phyloP scores from a whole-genome alignment of 2,113 vertebrate species.

The Corapipo altera region DNA sequence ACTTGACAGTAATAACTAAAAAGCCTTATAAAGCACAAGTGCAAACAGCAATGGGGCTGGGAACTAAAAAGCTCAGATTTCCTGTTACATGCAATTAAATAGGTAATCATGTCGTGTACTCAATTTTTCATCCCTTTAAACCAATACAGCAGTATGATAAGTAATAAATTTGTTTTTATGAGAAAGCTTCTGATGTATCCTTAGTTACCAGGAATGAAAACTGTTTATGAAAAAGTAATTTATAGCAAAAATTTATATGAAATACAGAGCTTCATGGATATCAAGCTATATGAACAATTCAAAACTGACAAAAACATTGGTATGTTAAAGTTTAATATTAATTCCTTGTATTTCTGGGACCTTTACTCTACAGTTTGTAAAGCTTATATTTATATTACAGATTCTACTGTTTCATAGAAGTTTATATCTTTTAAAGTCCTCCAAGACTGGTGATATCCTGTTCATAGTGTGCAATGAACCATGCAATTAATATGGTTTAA shows the following conservation, averaged over 20 bases:
- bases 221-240: background rate
- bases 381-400: background rate
- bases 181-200: background rate
- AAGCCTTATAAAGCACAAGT: background rate
- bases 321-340: background rate
- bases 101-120: background rate
- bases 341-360: background rate
- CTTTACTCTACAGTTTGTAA: background rate
- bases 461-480: background rate
- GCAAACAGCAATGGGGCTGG: background rate
- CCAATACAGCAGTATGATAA: background rate
- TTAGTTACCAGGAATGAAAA: background rate
- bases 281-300: background rate
- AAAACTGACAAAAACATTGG: background rate
- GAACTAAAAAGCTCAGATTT: background rate
- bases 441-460: background rate
- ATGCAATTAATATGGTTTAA: background rate
- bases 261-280: background rate
- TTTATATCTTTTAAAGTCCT: background rate
- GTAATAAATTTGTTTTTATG: conserved; percentile 21
- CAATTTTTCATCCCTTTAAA: conserved; percentile 20
- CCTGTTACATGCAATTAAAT: conserved; percentile 16
- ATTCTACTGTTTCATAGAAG: background rate
- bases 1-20: background rate
- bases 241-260: background rate